A percentile compares a stretch with the other conserved stretches of the same genome.
Evolutionary conservation across 2,888 invertebrate species (phyloP).

Genomic region (Mesochorus sp.): DNA sequence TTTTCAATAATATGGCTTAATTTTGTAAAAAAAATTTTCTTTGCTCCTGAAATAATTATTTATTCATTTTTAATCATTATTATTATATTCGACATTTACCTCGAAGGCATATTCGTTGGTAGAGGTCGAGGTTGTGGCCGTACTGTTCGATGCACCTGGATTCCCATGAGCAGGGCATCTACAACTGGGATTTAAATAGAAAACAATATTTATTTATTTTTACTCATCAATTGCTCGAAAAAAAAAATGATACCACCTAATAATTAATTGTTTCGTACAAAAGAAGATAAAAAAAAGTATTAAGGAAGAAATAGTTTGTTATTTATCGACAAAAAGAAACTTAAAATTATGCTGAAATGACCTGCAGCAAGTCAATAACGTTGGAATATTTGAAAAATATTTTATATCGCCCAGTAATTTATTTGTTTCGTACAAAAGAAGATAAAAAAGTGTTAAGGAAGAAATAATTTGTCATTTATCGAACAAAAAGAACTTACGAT

Average conservation of each 20-base stretch:
- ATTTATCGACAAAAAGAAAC: neutral
- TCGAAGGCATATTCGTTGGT: slow-evolving; percentile 91
- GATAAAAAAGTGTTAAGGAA: too few relatives aligned
- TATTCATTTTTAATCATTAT: neutral
- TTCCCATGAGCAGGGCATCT: slow-evolving; percentile 90
- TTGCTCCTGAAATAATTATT: neutral
- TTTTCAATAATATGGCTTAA: too few relatives aligned
- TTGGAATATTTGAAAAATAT: too few relatives aligned
- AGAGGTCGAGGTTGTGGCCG: slow-evolving; percentile 82
- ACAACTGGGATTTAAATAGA: slow-evolving; percentile 84
- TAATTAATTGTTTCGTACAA: neutral
- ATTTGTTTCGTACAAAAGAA: too few relatives aligned
- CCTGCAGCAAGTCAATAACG: slow-evolving; percentile 86
- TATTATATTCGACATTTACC: slow-evolving; percentile 80
- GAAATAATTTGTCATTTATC: too few relatives aligned
- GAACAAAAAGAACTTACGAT: too few relatives aligned
- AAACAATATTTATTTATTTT: neutral
- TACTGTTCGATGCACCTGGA: slow-evolving; percentile 81
- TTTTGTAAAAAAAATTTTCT: too few relatives aligned
- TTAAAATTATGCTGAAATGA: slow-evolving; percentile 83
- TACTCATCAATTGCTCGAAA: slow-evolving; percentile 4
- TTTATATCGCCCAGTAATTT: too few relatives aligned
- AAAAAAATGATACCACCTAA: neutral
- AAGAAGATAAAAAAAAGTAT: neutral
- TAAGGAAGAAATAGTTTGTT: neutral